Percentiles rank a stretch among this genome's conserved stretches.
Evolutionary conservation across 2,113 vertebrate genomes (phyloP).

Genomic region (Falco punctatus): DNA sequence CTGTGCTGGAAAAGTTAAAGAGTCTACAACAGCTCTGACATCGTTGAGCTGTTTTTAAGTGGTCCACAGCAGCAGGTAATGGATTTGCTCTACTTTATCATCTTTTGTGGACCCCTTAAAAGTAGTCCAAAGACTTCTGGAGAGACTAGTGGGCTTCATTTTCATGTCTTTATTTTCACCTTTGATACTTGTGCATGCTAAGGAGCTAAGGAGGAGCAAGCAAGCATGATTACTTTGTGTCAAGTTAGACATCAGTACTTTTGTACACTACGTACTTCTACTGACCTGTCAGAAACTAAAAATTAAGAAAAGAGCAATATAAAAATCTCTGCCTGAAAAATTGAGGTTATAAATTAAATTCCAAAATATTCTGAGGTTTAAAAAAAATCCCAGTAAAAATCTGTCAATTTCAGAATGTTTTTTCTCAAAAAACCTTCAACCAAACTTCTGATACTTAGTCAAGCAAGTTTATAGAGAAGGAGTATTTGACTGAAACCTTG

Average conservation of each 20-base stretch:
- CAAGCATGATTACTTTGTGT: accelerated
- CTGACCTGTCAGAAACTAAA: background rate
- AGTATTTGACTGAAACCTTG: background rate
- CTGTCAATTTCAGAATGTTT: background rate
- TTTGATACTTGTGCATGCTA: background rate
- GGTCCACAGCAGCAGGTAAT: background rate
- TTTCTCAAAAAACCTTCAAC: background rate
- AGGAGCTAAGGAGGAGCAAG: background rate
- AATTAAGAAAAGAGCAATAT: background rate
- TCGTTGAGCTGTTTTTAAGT: background rate
- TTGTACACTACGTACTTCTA: background rate
- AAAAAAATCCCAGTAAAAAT: background rate
- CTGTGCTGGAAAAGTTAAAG: background rate
- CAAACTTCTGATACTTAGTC: background rate
- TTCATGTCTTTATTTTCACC: background rate
- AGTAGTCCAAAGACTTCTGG: background rate
- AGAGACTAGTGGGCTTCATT: background rate
- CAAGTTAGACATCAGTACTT: background rate
- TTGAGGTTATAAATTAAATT: background rate
- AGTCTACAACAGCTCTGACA: background rate
- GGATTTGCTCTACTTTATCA: background rate
- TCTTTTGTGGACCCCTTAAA: background rate
- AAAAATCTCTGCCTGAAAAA: background rate
- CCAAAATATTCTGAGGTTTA: background rate
- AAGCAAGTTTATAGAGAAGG: background rate